These are phyloP conservation scores for Apeira syringaria DNA, from an alignment of 2,888 invertebrate genomes.

Conservation along the genomic window DNA sequence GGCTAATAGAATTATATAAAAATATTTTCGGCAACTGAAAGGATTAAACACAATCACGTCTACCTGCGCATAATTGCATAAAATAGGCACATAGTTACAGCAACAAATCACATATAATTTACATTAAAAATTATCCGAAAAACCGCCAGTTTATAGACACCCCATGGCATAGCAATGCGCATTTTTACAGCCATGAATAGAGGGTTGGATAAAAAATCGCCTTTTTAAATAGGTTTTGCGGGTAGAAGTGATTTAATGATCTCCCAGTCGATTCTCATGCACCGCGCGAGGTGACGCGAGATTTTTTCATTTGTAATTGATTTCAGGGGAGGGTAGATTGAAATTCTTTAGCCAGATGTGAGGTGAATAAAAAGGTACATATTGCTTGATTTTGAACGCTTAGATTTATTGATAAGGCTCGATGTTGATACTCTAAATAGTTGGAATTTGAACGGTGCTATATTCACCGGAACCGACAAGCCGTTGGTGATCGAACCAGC, in stretches of 20 bases:
- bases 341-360: constrained; percentile 68
- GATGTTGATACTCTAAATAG: no score
- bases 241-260: constrained; percentile 78
- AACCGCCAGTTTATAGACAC: constrained; percentile 9
- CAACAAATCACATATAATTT: no score
- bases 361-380: constrained; percentile 47
- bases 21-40: no score
- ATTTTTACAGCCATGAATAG: constrained; percentile 37
- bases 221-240: constrained; percentile 76
- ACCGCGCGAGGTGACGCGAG: constrained; percentile 64
- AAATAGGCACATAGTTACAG: no score
- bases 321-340: constrained; percentile 68
- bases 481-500: no score
- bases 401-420: no score
- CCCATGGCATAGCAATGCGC: constrained; percentile 33
- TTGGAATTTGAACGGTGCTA: no score
- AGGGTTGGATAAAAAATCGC: constrained; percentile 70
- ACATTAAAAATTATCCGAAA: background rate
- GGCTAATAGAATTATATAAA: no score
- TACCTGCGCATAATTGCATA: no score
- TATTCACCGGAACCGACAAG: no score
- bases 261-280: constrained; percentile 63
- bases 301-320: constrained; percentile 77
- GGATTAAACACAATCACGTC: no score
- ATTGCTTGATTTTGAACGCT: constrained; percentile 34